Evolutionary conservation across 2,113 vertebrate genomes (phyloP).

Genomic region (Benitochromis conjunctus): DNA sequence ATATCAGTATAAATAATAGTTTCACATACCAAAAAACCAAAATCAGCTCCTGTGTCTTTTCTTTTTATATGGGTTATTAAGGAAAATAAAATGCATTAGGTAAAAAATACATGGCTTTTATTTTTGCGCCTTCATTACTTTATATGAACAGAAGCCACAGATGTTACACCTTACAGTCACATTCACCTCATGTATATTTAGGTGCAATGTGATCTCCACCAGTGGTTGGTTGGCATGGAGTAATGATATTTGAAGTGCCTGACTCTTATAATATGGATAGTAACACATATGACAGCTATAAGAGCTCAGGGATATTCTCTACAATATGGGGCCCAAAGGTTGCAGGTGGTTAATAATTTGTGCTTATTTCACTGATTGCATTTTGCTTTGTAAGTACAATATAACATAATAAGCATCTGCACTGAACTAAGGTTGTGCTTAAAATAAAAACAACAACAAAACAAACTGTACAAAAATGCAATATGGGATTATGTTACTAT

Average conservation of each 20-base stretch:
- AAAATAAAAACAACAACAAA: neutral
- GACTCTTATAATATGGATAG: neutral
- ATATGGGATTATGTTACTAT: neutral
- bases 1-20: neutral
- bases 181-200: neutral
- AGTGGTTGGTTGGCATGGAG: neutral
- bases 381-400: neutral
- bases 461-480: neutral
- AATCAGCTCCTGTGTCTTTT: neutral
- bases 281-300: neutral
- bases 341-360: neutral
- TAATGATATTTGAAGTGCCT: neutral
- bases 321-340: neutral
- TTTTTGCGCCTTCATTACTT: neutral
- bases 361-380: neutral
- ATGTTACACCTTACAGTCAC: neutral
- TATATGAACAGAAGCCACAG: neutral
- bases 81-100: neutral
- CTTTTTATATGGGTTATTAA: neutral
- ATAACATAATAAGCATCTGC: neutral
- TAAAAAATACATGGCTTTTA: neutral
- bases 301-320: neutral
- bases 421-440: neutral
- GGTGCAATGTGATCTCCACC: neutral
- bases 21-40: neutral